Evolutionary conservation across 2,888 invertebrate genomes (phyloP).

Genomic region (Bimastos eiseni): DNA sequence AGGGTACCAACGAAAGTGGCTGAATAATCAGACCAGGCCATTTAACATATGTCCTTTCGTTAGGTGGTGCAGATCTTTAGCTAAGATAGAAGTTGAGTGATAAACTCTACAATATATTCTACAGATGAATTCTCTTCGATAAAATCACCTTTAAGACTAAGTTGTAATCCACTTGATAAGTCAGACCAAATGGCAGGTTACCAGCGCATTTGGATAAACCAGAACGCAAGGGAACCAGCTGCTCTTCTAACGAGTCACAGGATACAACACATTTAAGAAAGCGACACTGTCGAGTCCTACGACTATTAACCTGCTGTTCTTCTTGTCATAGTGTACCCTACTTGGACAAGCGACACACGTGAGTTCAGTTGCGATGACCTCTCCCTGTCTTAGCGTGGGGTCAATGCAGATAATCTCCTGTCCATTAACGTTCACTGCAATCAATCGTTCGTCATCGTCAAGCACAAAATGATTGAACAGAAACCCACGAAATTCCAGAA

Average conservation of each 20-base stretch:
- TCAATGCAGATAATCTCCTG: neutral
- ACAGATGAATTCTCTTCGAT: no score
- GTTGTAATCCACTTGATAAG: no score
- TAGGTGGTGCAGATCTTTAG: no score
- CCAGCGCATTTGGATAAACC: neutral
- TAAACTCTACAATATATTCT: no score
- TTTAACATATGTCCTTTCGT: no score
- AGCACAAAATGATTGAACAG: constrained; percentile 9
- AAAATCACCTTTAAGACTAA: no score
- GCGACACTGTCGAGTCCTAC: neutral
- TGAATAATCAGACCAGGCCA: no score
- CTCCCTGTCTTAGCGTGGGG: neutral
- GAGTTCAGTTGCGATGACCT: neutral
- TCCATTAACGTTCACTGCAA: neutral
- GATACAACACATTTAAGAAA: neutral
- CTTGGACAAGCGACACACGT: neutral
- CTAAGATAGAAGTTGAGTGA: no score
- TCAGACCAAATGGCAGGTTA: no score
- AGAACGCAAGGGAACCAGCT: neutral
- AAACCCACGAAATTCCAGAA: neutral
- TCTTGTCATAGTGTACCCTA: neutral
- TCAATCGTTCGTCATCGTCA: neutral
- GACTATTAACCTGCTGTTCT: neutral
- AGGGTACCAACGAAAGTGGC: no score
- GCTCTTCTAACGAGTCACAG: neutral